Conservation (phyloP, 2,113 vertebrate genomes). For the Corythornis madagascariensis region DNA sequence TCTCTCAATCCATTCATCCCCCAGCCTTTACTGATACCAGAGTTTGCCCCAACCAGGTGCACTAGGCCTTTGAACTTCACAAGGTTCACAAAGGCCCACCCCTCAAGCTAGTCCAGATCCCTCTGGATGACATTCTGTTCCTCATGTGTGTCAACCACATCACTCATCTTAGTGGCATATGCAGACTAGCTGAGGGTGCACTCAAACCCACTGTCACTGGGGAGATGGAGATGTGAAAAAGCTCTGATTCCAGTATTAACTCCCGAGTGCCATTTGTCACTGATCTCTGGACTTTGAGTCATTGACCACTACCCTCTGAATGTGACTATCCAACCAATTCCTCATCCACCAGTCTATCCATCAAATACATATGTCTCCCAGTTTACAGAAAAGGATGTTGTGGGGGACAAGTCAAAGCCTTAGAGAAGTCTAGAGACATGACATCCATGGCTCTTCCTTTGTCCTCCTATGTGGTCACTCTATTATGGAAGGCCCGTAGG, state of each 20-base stretch:
- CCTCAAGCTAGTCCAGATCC: neutral
- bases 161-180: neutral
- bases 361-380: neutral
- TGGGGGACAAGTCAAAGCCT: neutral
- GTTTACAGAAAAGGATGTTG: neutral
- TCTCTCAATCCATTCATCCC: neutral
- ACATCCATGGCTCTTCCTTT: neutral
- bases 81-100: neutral
- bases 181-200: neutral
- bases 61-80: neutral
- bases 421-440: neutral
- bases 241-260: rapidly evolving
- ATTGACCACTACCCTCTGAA: neutral
- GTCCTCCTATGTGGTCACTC: neutral
- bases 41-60: rapidly evolving
- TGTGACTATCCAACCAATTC: neutral
- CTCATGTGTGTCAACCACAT: rapidly evolving
- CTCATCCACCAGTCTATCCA: neutral
- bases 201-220: neutral
- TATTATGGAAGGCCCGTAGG: neutral
- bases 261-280: neutral
- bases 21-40: rapidly evolving
- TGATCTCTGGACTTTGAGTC: neutral
- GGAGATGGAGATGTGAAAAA: neutral
- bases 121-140: neutral